Evolutionary conservation across 2,113 vertebrate species (phyloP), one percentile per base, ranked within the genome.

Genomic region (Cyprinodon tularosa): DNA sequence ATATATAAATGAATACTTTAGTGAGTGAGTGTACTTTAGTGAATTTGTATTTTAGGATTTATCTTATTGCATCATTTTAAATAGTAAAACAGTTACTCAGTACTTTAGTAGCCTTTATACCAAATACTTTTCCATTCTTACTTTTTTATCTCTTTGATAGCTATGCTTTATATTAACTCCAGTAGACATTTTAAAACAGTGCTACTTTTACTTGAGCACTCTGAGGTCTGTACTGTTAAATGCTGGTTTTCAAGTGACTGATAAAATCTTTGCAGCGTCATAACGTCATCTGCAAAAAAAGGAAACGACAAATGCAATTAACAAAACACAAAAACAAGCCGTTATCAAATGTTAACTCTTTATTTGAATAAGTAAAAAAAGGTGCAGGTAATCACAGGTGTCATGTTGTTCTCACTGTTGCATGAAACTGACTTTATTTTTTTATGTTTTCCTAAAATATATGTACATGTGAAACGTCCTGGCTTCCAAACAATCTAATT

Each of bases 281-380:
- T 53, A 2, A 53, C n/a, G 50, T 39, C 15, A 62, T 36, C 13
- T 13, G 36, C 12, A 36, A 42, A 68, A 4, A 4, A 53, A 0
- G 1, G 0, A 22, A 68, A 66, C 7, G 0, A 17, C n/a, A 40
- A 1, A 40, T 64, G 14, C 17, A 39, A 38, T 68, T 12, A 13
- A 63, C 0, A 69, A 78, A 59, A 47, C 36, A 78, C 75, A 72
- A 88, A 74, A 45, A 83, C 87, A 89, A 84, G 77, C 88, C 82
- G 82, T 89, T 90, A 93, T 92, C 90, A 94, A 95, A 95, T 93
- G 93, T 95, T 94, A 94, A 94, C 90, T 93, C 91, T 95, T 95
- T 95, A 95, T 95, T 95, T 94, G 91, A 94, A 94, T 91, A 92
- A 89, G 94, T 95, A 95, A 90, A 92, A 94, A 95, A 95, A 94